Conservation (phyloP, 2,113 vertebrate species). For the Cyanoderma ruficeps region DNA sequence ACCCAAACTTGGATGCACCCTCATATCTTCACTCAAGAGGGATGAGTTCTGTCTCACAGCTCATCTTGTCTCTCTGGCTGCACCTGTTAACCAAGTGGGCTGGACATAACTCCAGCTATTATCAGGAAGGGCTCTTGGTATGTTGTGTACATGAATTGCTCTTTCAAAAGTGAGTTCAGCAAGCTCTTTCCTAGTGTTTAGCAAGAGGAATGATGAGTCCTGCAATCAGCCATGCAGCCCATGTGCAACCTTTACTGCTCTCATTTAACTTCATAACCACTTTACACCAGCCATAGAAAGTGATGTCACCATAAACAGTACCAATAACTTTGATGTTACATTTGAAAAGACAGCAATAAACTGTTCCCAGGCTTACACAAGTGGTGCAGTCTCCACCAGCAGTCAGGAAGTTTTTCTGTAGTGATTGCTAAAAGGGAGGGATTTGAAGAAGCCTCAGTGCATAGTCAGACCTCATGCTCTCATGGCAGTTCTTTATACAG, state of each 20-base stretch:
- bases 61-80: neutral
- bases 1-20: neutral
- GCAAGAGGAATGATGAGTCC: neutral
- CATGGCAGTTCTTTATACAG: neutral
- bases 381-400: neutral
- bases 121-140: neutral
- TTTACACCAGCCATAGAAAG: constrained; percentile 68
- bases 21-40: neutral
- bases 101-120: rapidly evolving
- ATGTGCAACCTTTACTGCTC: constrained; percentile 57
- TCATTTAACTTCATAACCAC: constrained; percentile 64
- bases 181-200: neutral
- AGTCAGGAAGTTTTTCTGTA: neutral
- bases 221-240: constrained; percentile 54
- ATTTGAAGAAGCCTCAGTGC: neutral
- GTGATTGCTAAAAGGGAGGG: neutral
- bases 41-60: neutral
- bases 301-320: constrained; percentile 60
- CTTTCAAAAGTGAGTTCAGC: neutral
- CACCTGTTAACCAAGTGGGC: neutral
- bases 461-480: neutral
- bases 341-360: constrained; percentile 60
- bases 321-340: constrained; percentile 50
- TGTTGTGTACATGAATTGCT: neutral
- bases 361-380: neutral